These are phyloP conservation scores for Capromys pilorides DNA, from an alignment of 2,797 vertebrate genomes.

Conservation along the genomic window DNA sequence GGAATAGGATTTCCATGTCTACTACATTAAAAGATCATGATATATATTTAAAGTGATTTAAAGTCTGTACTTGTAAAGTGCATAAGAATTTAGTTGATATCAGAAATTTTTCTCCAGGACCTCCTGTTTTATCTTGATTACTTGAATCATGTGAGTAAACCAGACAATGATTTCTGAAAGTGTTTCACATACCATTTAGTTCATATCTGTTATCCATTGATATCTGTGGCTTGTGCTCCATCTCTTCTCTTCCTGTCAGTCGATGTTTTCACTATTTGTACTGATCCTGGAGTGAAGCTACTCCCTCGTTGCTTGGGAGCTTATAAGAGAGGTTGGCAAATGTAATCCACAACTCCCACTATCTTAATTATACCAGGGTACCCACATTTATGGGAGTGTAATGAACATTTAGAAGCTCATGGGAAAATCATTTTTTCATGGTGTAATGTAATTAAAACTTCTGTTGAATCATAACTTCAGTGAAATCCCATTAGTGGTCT, in stretches of 20 bases:
- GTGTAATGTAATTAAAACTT: neutral
- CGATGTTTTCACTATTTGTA: neutral
- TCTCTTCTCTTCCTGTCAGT: neutral
- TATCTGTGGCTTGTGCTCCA: neutral
- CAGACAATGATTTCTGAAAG: neutral
- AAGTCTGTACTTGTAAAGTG: neutral
- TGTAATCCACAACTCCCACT: neutral
- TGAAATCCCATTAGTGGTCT: neutral
- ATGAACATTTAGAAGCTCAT: neutral
- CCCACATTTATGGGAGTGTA: neutral
- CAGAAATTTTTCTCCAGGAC: neutral
- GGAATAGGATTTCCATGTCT: neutral
- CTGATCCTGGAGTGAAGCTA: neutral
- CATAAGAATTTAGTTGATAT: neutral
- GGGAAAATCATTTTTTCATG: neutral
- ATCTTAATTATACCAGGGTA: neutral
- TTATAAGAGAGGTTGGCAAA: neutral
- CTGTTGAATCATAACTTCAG: neutral
- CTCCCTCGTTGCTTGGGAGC: neutral
- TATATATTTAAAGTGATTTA: slow-evolving; percentile 16
- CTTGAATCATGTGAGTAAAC: neutral
- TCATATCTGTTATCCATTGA: neutral
- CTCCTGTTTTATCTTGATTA: neutral
- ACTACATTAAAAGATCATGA: neutral
- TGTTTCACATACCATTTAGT: neutral